Conservation (phyloP, 2,797 vertebrate genomes). For the Periophthalmus magnuspinnatus region DNA sequence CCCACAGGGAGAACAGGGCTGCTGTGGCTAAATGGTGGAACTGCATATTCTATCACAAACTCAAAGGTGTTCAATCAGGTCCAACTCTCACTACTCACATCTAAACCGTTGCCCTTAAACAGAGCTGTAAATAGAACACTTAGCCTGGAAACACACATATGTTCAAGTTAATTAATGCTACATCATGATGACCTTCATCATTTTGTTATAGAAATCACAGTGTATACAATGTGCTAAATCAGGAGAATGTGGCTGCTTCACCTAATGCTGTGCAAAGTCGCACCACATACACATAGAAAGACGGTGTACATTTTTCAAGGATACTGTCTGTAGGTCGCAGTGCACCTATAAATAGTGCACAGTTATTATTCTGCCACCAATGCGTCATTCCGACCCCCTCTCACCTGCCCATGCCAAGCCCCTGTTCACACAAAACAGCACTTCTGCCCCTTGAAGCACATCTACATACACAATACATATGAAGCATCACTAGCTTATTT, state of each 20-base stretch:
- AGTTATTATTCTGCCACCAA: slow-evolving; percentile 58
- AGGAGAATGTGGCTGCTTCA: background rate
- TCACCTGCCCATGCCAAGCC: slow-evolving; percentile 34
- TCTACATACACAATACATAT: background rate
- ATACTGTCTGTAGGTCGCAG: slow-evolving; percentile 46
- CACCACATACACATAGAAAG: slow-evolving; percentile 15
- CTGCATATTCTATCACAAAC: no score
- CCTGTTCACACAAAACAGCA: slow-evolving; percentile 43
- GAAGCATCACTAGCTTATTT: slow-evolving; percentile 4
- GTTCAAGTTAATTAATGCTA: slow-evolving; percentile 25
- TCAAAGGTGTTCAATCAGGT: no score
- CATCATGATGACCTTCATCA: background rate
- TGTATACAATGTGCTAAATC: background rate
- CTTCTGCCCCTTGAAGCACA: slow-evolving; percentile 15
- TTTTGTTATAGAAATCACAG: background rate
- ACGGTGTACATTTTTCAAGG: slow-evolving; percentile 31
- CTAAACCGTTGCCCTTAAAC: slow-evolving; percentile 6
- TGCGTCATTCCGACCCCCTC: slow-evolving; percentile 42
- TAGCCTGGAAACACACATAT: slow-evolving; percentile 20
- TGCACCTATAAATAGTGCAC: slow-evolving; percentile 59
- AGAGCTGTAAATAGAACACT: slow-evolving; percentile 17
- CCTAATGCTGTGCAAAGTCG: background rate
- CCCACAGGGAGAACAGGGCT: no score
- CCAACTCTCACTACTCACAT: no score
- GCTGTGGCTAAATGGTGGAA: no score